Base-by-base conservation (phyloP, 2,113 vertebrate genomes). In the Hippocampus mohnikei region DNA sequence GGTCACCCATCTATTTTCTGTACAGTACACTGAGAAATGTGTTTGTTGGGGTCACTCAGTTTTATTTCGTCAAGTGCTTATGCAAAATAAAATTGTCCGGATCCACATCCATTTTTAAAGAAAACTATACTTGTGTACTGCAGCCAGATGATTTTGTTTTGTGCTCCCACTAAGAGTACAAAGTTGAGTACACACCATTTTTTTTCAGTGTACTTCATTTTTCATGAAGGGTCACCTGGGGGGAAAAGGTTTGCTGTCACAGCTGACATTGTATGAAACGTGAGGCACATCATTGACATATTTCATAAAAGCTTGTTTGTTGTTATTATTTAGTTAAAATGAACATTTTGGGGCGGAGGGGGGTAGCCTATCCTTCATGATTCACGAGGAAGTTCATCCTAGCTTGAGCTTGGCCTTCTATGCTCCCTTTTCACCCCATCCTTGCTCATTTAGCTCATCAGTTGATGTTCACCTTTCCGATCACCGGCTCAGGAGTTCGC, bases 371-470 rank as follows among this genome's bases (percentile, higher is more conserved):
- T 15, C 42, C 42, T 58, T 12, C n/a, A 27, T 13, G 2, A 27
- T 58, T 12, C 55, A 58, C 13, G 25, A 27, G 9, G 55, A 58
- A 25, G 55, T 90, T 89, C 88, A 90, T 88, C 84, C 83, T 70
- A 78, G 76, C 78, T 76, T 67, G 75, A 78, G 74, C 70, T 75
- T 80, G 69, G 76, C 81, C 70, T 69, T 75, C 55, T 70, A 76
- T 61, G 75, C 76, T 79, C 56, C 23, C 7, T 55, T 66, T 46
- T 77, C 80, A 79, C 81, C 72, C 53, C 53, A 56, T 86, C 72
- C 78, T 85, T 85, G 84, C 44, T 46, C 44, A 15, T 46, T 46
- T 13, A 73, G 75, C 78, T 83, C 66, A 79, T 86, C 67, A 82
- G 33, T 37, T 37, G 33, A 37, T 7, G 88, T 84, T 70, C 65